A percentile compares a stretch with the other conserved stretches of the same genome.
Conservation (phyloP, 2,888 invertebrate genomes). For the Drosophila greeni region DNA sequence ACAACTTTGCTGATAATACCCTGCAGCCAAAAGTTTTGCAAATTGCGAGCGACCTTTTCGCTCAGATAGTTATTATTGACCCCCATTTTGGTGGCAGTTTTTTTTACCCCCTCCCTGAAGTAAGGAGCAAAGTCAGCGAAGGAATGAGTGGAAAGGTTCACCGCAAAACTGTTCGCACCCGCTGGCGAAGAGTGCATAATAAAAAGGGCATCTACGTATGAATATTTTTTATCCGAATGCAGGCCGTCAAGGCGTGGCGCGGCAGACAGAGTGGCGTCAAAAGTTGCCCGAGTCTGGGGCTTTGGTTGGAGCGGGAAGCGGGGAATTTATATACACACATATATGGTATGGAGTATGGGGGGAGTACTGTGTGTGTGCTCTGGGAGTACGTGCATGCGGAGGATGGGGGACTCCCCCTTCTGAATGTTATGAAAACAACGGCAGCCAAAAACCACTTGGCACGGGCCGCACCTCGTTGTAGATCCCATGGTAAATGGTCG, state of each 20-base stretch:
- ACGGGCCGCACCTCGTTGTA: slow-evolving; percentile 68
- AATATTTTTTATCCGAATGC: slow-evolving; percentile 59
- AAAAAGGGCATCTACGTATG: slow-evolving; percentile 68
- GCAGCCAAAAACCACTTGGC: slow-evolving; percentile 72
- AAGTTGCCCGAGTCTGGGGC: slow-evolving; percentile 48
- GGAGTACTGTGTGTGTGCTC: not conserved
- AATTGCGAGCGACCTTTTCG: slow-evolving; percentile 26
- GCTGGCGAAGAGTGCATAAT: slow-evolving; percentile 47
- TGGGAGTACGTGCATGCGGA: slow-evolving; percentile 8
- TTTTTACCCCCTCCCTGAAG: not conserved
- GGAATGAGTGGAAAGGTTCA: slow-evolving; percentile 9
- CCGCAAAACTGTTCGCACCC: slow-evolving; percentile 30
- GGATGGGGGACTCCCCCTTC: not conserved
- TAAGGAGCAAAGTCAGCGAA: not conserved
- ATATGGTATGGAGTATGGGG: not conserved
- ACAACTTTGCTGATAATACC: slow-evolving; percentile 13
- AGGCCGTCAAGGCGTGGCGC: slow-evolving; percentile 71
- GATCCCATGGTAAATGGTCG: slow-evolving; percentile 65
- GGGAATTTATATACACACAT: slow-evolving; percentile 5
- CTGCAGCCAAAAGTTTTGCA: slow-evolving; percentile 15
- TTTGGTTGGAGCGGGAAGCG: slow-evolving; percentile 22
- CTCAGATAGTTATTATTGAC: slow-evolving; percentile 29
- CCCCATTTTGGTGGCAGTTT: slow-evolving; percentile 30
- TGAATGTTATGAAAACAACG: slow-evolving; percentile 69
- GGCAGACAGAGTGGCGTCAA: slow-evolving; percentile 72